Percentiles rank a stretch among this genome's conserved stretches.
These are phyloP conservation scores for Protonibea diacanthus DNA, from an alignment of 2,797 vertebrate genomes.

Conservation along the genomic window DNA sequence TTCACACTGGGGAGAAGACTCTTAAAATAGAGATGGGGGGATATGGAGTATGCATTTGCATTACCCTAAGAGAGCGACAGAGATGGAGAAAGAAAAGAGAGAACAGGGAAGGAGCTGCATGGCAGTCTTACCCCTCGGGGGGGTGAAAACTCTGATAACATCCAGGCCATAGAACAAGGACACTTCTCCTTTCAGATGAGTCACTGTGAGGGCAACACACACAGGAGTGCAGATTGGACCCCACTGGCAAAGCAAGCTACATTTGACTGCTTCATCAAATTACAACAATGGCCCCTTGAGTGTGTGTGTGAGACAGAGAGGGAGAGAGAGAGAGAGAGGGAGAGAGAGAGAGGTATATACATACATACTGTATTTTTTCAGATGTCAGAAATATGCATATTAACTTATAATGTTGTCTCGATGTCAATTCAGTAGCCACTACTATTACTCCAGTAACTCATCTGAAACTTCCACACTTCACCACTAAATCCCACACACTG, in stretches of 20 bases:
- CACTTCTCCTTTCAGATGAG: constrained; percentile 75
- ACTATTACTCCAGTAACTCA: not conserved
- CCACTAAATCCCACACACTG: too few relatives aligned
- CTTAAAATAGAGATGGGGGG: constrained; percentile 76
- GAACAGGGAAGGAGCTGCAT: constrained; percentile 55
- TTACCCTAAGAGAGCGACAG: constrained; percentile 67
- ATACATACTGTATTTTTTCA: not conserved
- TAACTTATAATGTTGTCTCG: not conserved
- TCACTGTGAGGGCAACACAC: constrained; percentile 58
- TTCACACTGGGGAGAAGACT: constrained; percentile 67
- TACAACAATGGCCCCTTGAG: constrained; percentile 60
- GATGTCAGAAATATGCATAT: constrained; percentile 6
- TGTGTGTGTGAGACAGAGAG: constrained; percentile 10
- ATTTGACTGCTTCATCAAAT: constrained; percentile 74
- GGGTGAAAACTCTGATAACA: constrained; percentile 72
- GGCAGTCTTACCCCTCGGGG: constrained; percentile 68
- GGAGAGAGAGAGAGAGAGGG: not conserved
- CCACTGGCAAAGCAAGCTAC: constrained; percentile 60
- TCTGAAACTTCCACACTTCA: too few relatives aligned
- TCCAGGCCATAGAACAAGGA: constrained; percentile 75
- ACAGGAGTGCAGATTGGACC: constrained; percentile 57
- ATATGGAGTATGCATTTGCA: constrained; percentile 67
- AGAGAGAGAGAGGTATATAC: not conserved
- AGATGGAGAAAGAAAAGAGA: constrained; percentile 70
- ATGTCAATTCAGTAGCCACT: not conserved